Conservation (phyloP, 2,797 vertebrate genomes). For the Gypaetus barbatus region DNA sequence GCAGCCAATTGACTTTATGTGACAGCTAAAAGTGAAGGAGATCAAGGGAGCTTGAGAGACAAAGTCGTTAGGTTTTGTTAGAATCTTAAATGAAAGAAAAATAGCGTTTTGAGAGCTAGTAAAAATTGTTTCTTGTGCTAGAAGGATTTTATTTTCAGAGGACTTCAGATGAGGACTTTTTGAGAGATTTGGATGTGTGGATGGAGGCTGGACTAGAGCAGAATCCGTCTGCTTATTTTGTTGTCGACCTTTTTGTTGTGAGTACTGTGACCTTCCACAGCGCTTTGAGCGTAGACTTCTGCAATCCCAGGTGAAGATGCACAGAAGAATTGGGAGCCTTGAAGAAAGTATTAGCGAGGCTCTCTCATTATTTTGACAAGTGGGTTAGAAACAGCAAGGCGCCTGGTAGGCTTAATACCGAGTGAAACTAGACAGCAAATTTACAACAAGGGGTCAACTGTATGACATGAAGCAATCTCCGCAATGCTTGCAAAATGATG, state of each 20-base stretch:
- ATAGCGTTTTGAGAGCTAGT: not conserved
- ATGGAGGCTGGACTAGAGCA: not conserved
- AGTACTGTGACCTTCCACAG: not conserved
- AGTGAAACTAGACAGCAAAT: not conserved
- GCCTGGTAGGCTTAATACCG: not conserved
- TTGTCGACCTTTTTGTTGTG: not conserved
- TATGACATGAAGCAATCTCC: not conserved
- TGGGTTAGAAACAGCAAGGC: not conserved
- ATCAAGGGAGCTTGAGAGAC: constrained; percentile 55
- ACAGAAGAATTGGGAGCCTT: not conserved
- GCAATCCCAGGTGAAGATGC: not conserved
- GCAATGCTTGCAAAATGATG: not conserved
- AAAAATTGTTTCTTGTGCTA: not conserved
- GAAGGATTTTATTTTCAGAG: constrained; percentile 13
- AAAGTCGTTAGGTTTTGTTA: constrained; percentile 51
- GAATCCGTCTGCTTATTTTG: not conserved
- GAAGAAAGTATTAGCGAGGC: not conserved
- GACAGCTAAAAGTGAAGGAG: constrained; percentile 48
- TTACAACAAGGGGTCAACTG: not conserved
- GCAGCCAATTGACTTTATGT: constrained; percentile 58
- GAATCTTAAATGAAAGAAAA: constrained; percentile 53
- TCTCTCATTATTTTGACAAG: not conserved
- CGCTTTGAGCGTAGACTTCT: not conserved
- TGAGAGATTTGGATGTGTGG: not conserved
- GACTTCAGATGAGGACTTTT: not conserved